Evolutionary conservation across 2,113 vertebrate species (phyloP).

Genomic region (Anarhynchus alexandrinus): DNA sequence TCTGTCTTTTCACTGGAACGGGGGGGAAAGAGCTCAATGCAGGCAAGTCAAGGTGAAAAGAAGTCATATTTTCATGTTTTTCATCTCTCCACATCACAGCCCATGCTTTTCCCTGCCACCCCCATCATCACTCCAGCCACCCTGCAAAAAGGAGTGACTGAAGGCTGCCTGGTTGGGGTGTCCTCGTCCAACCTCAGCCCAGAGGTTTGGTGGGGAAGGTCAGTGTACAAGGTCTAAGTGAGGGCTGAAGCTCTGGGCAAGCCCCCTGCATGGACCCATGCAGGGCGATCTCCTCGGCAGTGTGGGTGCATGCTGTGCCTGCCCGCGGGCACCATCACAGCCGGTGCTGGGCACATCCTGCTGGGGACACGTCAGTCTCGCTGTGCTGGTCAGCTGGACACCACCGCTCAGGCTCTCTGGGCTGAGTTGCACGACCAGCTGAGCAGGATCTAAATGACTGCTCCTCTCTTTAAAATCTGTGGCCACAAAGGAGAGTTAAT

Average conservation of each 20-base stretch:
- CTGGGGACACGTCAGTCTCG: fast-evolving
- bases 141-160: background rate
- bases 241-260: background rate
- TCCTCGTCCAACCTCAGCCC: background rate
- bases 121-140: background rate
- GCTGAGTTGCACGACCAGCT: fast-evolving
- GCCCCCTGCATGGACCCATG: background rate
- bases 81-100: background rate
- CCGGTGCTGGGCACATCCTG: background rate
- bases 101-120: background rate
- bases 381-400: background rate
- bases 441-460: background rate
- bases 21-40: background rate
- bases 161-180: background rate
- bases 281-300: background rate
- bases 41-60: background rate
- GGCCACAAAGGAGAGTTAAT: background rate
- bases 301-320: background rate
- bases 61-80: background rate
- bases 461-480: background rate
- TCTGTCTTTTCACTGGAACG: background rate
- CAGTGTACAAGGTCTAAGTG: background rate
- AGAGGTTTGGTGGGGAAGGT: background rate
- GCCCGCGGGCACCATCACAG: background rate
- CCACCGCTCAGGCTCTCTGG: background rate